Evolutionary conservation across 2,797 vertebrate genomes (phyloP), one percentile per base, ranked within the genome.

Genomic region (Dendrocincla tyrannina): DNA sequence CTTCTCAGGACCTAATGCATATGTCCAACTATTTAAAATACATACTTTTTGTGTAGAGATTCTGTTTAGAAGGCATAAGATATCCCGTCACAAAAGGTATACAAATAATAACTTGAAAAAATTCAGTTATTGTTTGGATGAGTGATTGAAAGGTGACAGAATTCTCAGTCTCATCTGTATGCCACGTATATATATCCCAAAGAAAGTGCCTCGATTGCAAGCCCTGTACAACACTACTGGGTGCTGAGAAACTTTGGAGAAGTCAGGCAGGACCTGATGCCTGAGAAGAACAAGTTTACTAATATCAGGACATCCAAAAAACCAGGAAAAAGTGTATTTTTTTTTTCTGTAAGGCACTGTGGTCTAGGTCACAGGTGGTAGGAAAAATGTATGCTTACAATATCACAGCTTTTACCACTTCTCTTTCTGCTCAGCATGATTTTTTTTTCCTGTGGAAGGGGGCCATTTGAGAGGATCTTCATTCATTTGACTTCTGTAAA

Each of bases 351-450:
- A 76, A 58, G 74, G 50, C 8, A 39, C 35, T 10, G 16, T 68
- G 11, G 13, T 59, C 35, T 83, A 46, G 16, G 35, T 85, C 56
- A 77, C 11, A 39, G 13, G 32, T 69, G 44, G 11, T 18, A 56
- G 23, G 14, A 56, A 66, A 79, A 68, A 72, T 66, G 13, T 10
- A 7, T n/a, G 5, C 12, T 80, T 86, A 42, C 2, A 62, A 19
- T 32, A 63, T 20, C 32, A 63, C 8, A 20, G 25, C 7, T 84
- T 88, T 75, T 75, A 77, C 30, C 12, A 27, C 12, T 52, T 64
- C 8, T 47, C 41, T 81, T 92, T 70, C 42, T 2, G 1, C 9
- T 55, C 41, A 25, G 14, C 0, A 0, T 49, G 2, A 11, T 14
- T 28, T 11, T 15, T 35, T 49, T 49, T 58, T 75, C 19, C 13